A percentile compares a stretch with the other conserved stretches of the same genome.
These are phyloP conservation scores for Stichopus chloronotus DNA, from an alignment of 35 echinoderm and acorn worm species.

Conservation along the genomic window DNA sequence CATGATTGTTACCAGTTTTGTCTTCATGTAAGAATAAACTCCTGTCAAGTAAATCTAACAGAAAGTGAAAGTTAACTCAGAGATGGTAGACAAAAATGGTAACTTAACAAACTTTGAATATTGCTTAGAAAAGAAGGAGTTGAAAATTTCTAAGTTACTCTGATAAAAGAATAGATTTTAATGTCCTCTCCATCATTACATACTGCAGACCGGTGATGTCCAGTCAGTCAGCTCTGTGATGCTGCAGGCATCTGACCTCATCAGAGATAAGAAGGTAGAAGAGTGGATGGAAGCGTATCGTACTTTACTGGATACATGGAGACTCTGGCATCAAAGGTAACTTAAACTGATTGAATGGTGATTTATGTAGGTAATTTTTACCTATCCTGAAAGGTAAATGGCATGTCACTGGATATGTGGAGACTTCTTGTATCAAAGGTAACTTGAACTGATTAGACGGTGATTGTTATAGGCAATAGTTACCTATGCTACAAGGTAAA, in stretches of 20 bases:
- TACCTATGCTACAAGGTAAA: constrained; percentile 15
- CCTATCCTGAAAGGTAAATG: constrained; percentile 32
- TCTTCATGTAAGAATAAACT: too few species aligned
- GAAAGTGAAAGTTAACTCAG: too few species aligned
- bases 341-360: background rate
- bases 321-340: constrained; percentile 97
- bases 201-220: constrained; percentile 80
- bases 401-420: constrained; percentile 85
- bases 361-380: background rate
- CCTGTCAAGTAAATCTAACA: too few species aligned
- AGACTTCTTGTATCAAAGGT: constrained; percentile 97
- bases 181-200: too few species aligned
- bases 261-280: constrained; percentile 67
- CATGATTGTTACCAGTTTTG: too few species aligned
- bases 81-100: too few species aligned
- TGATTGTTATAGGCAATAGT: background rate
- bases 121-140: too few species aligned
- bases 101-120: too few species aligned
- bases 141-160: too few species aligned
- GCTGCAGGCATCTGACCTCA: constrained; percentile 73
- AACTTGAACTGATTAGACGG: background rate
- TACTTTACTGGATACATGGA: constrained; percentile 88
- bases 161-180: too few species aligned
- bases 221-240: constrained; percentile 90
- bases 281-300: constrained; percentile 91